phyloP scores from a whole-genome alignment of 2,888 invertebrate genomes.

The Erannis defoliaria region DNA sequence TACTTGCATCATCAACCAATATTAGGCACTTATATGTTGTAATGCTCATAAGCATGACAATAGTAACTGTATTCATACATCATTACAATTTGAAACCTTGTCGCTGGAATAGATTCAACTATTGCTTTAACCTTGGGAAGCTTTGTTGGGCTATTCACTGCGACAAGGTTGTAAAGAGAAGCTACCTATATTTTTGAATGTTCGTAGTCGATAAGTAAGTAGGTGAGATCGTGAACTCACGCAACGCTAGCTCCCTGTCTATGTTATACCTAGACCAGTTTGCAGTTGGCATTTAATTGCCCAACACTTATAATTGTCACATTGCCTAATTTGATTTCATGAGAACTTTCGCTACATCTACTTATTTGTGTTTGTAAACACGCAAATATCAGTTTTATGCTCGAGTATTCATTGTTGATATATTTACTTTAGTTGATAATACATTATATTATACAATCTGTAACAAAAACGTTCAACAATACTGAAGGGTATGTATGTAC shows the following conservation, averaged over 20 bases:
- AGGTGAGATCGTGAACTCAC: conserved; percentile 45
- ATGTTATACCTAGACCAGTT: conserved; percentile 62
- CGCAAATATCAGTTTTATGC: neutral
- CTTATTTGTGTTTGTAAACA: conserved; percentile 25
- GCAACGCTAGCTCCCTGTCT: conserved; percentile 59
- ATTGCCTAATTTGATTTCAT: conserved; percentile 62
- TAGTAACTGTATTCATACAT: conserved; percentile 2
- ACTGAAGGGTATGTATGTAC: too few relatives aligned
- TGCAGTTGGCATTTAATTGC: conserved; percentile 64
- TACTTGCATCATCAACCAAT: conserved; percentile 23
- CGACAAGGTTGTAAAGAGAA: conserved; percentile 4
- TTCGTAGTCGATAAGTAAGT: conserved; percentile 22
- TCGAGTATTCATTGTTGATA: too few relatives aligned
- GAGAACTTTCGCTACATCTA: conserved; percentile 35
- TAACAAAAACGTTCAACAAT: too few relatives aligned
- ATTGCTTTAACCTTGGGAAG: neutral
- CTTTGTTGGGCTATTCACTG: neutral
- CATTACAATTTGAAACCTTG: conserved; percentile 7
- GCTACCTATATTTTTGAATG: neutral
- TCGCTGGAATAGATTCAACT: neutral
- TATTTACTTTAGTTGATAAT: too few relatives aligned
- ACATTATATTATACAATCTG: too few relatives aligned
- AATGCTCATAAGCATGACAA: conserved; percentile 25
- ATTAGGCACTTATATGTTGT: conserved; percentile 25
- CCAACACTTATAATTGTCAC: conserved; percentile 61